phyloP scores from a whole-genome alignment of 2,113 vertebrate genomes.

The Promerops cafer region DNA sequence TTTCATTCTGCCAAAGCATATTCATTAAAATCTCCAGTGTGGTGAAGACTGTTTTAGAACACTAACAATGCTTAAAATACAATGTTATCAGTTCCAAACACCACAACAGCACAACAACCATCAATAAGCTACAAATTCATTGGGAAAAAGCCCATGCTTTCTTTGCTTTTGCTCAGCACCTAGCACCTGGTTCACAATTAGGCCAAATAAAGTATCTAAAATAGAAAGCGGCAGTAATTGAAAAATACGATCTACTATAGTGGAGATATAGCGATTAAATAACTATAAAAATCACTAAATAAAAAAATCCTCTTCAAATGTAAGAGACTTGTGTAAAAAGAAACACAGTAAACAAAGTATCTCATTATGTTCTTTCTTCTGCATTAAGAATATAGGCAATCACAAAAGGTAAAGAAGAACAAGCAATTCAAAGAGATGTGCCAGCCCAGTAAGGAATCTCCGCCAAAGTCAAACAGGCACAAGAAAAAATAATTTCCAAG shows the following conservation, averaged over 20 bases:
- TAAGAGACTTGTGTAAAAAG: not conserved
- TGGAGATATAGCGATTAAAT: not conserved
- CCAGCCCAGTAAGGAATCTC: not conserved
- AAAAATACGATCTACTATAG: not conserved
- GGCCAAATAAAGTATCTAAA: not conserved
- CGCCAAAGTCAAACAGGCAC: not conserved
- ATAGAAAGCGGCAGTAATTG: not conserved
- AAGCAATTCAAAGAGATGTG: not conserved
- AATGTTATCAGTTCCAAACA: not conserved
- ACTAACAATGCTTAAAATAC: not conserved
- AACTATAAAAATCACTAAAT: not conserved
- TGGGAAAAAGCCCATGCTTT: not conserved
- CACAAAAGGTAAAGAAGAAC: not conserved
- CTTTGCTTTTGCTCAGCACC: not conserved
- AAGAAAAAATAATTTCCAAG: not conserved
- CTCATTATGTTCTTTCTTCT: not conserved
- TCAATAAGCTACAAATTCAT: not conserved
- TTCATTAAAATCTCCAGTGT: not conserved
- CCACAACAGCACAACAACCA: fast-evolving
- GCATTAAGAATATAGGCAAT: not conserved
- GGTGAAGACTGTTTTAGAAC: not conserved
- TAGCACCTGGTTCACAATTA: not conserved
- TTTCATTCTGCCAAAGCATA: not conserved
- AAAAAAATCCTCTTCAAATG: not conserved
- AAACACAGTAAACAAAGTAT: not conserved